Conservation (phyloP, 2,888 invertebrate species). For the Zygaena filipendulae region DNA sequence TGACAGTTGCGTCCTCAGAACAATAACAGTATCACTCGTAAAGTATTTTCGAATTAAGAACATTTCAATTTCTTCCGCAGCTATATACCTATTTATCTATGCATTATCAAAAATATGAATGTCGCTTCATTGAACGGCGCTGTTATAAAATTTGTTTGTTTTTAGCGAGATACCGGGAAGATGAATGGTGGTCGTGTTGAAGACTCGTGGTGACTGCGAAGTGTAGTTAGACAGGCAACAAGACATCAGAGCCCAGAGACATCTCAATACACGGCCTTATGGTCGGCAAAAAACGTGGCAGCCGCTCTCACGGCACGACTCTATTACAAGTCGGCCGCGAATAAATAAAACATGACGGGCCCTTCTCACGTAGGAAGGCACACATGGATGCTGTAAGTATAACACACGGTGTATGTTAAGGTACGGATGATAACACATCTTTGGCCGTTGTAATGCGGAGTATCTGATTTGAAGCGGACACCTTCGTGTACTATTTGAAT, state of each 20-base stretch:
- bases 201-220: slow-evolving; percentile 11
- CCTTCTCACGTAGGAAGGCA: slow-evolving; percentile 65
- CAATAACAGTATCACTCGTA: too few relatives aligned
- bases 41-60: too few relatives aligned
- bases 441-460: slow-evolving; percentile 32
- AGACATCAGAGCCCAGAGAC: slow-evolving; percentile 63
- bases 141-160: too few relatives aligned
- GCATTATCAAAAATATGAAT: too few relatives aligned
- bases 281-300: slow-evolving; percentile 60
- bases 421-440: slow-evolving; percentile 58
- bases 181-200: slow-evolving; percentile 56
- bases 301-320: slow-evolving; percentile 64
- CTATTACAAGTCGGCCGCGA: slow-evolving; percentile 61
- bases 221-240: slow-evolving; percentile 57
- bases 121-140: too few relatives aligned
- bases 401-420: slow-evolving; percentile 17
- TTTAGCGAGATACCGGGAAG: too few relatives aligned
- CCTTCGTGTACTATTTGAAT: too few relatives aligned
- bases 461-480: slow-evolving; percentile 55
- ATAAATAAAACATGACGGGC: slow-evolving; percentile 69
- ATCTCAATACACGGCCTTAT: slow-evolving; percentile 57
- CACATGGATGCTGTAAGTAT: slow-evolving; percentile 35
- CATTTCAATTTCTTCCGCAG: too few relatives aligned
- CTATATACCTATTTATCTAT: too few relatives aligned
- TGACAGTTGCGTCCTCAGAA: slow-evolving; percentile 21